phyloP scores from a whole-genome alignment of 1,140 invertebrate genomes.

The Drosophila bocki region DNA sequence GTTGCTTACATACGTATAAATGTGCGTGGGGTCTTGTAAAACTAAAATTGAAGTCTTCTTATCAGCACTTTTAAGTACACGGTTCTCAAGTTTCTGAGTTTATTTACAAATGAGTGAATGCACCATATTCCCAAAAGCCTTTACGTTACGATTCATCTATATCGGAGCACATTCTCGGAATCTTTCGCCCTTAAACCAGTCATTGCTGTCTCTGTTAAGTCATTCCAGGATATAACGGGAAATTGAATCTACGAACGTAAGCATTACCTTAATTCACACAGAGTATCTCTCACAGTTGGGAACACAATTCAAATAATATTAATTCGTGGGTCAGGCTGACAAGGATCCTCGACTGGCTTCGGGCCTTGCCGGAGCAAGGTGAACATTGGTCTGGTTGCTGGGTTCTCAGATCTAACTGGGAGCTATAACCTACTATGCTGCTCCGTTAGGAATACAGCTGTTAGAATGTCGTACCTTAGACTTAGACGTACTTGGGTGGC shows the following conservation, averaged over 20 bases:
- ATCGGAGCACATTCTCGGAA: not conserved
- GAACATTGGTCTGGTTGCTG: slow-evolving; percentile 35
- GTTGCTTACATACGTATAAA: slow-evolving; percentile 37
- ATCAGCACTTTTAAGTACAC: slow-evolving; percentile 52
- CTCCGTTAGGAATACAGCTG: slow-evolving; percentile 8
- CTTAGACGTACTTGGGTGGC: slow-evolving; percentile 16
- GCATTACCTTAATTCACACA: slow-evolving; percentile 6
- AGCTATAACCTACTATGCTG: slow-evolving; percentile 4
- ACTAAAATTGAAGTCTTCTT: slow-evolving; percentile 60
- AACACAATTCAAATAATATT: slow-evolving; percentile 5
- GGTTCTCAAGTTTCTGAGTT: slow-evolving; percentile 24
- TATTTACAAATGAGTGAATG: slow-evolving; percentile 41
- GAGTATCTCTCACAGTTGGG: slow-evolving; percentile 4
- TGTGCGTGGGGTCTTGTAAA: slow-evolving; percentile 58
- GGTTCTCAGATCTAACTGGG: not conserved
- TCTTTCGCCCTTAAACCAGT: not conserved
- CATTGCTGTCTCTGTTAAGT: not conserved
- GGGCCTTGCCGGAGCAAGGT: slow-evolving; percentile 4
- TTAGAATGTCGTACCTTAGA: slow-evolving; percentile 6
- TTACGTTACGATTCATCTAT: slow-evolving; percentile 10
- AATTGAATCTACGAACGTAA: slow-evolving; percentile 8
- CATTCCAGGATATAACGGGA: not conserved
- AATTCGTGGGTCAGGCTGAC: not conserved
- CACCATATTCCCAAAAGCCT: slow-evolving; percentile 3
- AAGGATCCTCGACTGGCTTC: not conserved